Evolutionary conservation across 2,113 vertebrate genomes (phyloP).

Genomic region (Gulo gulo): DNA sequence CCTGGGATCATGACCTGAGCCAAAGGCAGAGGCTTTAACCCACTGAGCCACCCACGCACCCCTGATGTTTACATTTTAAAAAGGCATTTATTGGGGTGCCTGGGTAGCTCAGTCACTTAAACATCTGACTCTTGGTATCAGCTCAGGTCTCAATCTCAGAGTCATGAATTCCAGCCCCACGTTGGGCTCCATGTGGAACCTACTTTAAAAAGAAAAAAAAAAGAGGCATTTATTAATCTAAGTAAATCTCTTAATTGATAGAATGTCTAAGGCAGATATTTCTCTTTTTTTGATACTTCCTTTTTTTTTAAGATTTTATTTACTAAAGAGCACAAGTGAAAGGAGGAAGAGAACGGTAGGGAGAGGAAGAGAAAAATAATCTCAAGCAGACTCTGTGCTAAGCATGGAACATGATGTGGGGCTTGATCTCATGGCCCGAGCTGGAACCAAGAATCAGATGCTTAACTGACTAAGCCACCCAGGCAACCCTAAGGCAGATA

Average conservation of each 20-base stretch:
- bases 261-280: background rate
- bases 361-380: background rate
- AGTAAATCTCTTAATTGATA: background rate
- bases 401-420: background rate
- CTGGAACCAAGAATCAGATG: background rate
- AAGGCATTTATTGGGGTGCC: background rate
- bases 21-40: background rate
- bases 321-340: background rate
- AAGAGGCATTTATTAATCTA: background rate
- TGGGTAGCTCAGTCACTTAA: background rate
- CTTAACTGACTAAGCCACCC: background rate
- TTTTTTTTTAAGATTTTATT: background rate
- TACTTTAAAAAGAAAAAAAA: background rate
- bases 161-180: background rate
- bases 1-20: background rate
- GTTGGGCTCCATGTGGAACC: background rate
- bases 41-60: background rate
- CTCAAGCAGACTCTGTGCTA: background rate
- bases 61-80: background rate
- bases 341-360: no score
- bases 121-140: background rate
- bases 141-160: background rate
- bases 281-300: background rate
- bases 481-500: background rate
- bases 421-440: background rate